Evolutionary conservation across 2,888 invertebrate species (phyloP), one percentile per base, ranked within the genome.

Genomic region (Euspilapteryx auroguttella): DNA sequence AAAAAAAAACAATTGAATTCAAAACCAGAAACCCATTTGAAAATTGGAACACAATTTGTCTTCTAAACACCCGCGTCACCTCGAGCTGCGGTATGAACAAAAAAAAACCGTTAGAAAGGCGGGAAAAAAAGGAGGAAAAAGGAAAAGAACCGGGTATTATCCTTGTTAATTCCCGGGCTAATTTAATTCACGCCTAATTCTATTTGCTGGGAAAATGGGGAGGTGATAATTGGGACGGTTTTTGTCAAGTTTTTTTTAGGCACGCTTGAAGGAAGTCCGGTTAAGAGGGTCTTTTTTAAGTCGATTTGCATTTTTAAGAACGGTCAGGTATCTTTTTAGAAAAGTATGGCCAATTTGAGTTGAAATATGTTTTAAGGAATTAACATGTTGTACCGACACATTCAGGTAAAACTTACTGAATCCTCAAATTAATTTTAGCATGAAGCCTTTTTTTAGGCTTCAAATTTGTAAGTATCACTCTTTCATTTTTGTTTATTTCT

Each of bases 101-200:
- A 61, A 62, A 58, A 8, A 6, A 59, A 41, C 42, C 45, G 44
- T 44, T 41, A 53, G 57, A 56, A 53, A 49, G 44, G 47, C 51
- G 45, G 38, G 54, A 58, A 66, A 63, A 58, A 55, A 61, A 54
- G 54, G 58, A 54, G 54, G 58, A 58, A 65, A 65, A 59, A 53
- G 48, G 39, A 51, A 50, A 54, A 45, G 49, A 56, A 55, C 49
- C 55, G 49, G 52, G 62, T 55, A 73, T 75, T 73, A 75, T 73
- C 71, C 73, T 59, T 69, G 73, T 68, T 75, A 75, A 73, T 73
- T 61, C 71, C 54, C 53, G 47, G 59, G 61, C 55, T 71, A 73
- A 75, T 75, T 69, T 66, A 71, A 73, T 75, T 73, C 65, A 44
- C 64, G 63, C 66, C 58, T 73, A 73, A 75, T 73, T 73, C 73